phyloP scores from a whole-genome alignment of 1,140 invertebrate genomes.

The Trichoplusia ni region DNA sequence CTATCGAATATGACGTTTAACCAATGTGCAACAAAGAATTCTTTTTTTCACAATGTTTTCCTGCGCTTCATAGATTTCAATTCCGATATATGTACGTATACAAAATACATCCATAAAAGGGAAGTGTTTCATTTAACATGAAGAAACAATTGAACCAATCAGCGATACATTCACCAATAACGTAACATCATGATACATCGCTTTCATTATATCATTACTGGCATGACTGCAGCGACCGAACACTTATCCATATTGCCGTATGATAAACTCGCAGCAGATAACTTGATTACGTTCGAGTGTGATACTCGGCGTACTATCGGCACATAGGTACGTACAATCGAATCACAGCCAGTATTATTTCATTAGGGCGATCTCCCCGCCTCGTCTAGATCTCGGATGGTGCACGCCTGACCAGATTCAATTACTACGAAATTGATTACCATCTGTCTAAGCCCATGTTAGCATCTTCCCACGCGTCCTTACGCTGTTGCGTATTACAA shows the following conservation, averaged over 20 bases:
- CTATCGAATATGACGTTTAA: too few species aligned
- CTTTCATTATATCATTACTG: too few species aligned
- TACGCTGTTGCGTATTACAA: conserved; percentile 7
- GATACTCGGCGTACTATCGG: background rate
- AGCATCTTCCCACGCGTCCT: conserved; percentile 40
- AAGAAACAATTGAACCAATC: too few species aligned
- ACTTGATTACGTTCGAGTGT: background rate
- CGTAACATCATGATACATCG: too few species aligned
- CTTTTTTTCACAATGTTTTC: too few species aligned
- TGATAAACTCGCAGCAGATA: background rate
- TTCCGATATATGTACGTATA: too few species aligned
- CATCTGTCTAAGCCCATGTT: conserved; percentile 55
- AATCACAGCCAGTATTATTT: conserved; percentile 58
- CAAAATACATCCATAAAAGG: too few species aligned
- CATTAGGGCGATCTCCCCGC: conserved; percentile 50
- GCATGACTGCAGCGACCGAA: background rate
- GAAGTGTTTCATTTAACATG: too few species aligned
- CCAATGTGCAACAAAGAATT: too few species aligned
- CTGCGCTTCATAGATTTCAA: too few species aligned
- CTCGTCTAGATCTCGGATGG: conserved; percentile 50
- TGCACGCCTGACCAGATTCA: conserved; percentile 68
- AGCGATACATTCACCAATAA: too few species aligned
- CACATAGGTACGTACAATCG: conserved; percentile 36
- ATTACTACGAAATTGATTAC: conserved; percentile 71
- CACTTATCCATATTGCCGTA: background rate